phyloP scores from a whole-genome alignment of 2,797 vertebrate genomes.

The Betta splendens region DNA sequence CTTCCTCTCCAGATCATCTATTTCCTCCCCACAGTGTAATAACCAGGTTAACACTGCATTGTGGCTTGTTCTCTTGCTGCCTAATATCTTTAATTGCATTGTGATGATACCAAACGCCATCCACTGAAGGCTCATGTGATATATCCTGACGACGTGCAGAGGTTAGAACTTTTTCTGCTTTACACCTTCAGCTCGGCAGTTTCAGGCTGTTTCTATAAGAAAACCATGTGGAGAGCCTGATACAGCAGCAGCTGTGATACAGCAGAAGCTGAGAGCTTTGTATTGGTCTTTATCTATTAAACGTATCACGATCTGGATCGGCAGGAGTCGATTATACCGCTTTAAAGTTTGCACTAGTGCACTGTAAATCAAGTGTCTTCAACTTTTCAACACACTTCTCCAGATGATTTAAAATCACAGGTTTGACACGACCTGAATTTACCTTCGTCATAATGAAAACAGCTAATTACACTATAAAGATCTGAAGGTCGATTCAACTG shows the following conservation, averaged over 20 bases:
- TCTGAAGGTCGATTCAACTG: too few species aligned
- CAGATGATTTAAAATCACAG: too few species aligned
- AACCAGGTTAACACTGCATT: slow-evolving; percentile 66
- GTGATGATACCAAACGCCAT: slow-evolving; percentile 62
- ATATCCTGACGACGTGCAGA: slow-evolving; percentile 34
- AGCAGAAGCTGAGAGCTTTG: neutral
- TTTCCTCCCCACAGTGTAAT: slow-evolving; percentile 61
- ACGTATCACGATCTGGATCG: neutral
- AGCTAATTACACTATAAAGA: too few species aligned
- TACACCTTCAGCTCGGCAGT: slow-evolving; percentile 10
- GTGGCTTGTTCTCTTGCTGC: slow-evolving; percentile 55
- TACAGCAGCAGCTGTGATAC: neutral
- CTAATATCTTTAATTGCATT: slow-evolving; percentile 65
- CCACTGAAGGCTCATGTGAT: slow-evolving; percentile 43
- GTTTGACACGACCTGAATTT: too few species aligned
- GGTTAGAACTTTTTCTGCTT: slow-evolving; percentile 31
- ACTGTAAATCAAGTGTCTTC: too few species aligned
- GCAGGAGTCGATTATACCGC: neutral
- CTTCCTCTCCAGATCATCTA: slow-evolving; percentile 55
- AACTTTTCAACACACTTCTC: too few species aligned
- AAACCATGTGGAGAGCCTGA: neutral
- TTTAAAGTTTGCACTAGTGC: neutral
- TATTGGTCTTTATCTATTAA: neutral
- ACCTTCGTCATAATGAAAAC: too few species aligned
- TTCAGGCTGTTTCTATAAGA: slow-evolving; percentile 16